Evolutionary conservation across 92 coral and sea anemone species (phyloP), one percentile per base, ranked within the genome.

Genomic region (Umimayanthus kanabou): DNA sequence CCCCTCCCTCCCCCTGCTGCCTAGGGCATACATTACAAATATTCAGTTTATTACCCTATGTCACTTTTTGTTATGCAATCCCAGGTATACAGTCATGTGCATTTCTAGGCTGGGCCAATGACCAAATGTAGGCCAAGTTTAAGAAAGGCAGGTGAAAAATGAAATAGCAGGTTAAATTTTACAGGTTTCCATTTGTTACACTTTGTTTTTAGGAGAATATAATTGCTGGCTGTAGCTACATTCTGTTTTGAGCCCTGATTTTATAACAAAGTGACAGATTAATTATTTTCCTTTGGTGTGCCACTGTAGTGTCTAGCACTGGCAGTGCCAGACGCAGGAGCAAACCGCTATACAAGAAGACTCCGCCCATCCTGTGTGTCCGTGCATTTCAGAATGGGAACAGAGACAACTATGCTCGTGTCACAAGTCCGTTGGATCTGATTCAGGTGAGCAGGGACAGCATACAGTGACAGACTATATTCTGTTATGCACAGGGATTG

Each of bases 311-410:
- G 5, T 93, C 93, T 30, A 85, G 84, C 22, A 28, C 94, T 45
- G 61, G 90, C 55, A 88, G 85, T 43, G 90, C 91, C 61, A 88
- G 89, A 13, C 90, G 76, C 69, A 93, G 91, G 69, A 85, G 77
- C 50, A 90, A 90, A 50, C 96, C 98, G 5, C 85, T 96, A 66
- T 92, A 93, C 90, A 95, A 95, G 92, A 94, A 94, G 87, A 90
- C 90, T 77, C 94, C 94, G 9, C 89, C 84, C 16, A 87, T 93
- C 40, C 77, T 96, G 83, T 95, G 98, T 76, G 94, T 96, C 58
- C 79, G 96, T 57, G 99, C 99, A 53, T 96, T 96, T 92, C 98
- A 93, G 81, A 96, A 96, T 90, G 99, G 99, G 39, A 94, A 95
- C 83, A 89, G 94, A 69, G 99, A 96, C 70, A 96, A 92, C 71